A percentile compares a stretch with the other conserved stretches of the same genome.
Evolutionary conservation across 2,797 vertebrate genomes (phyloP).

Genomic region (Scyliorhinus canicula): DNA sequence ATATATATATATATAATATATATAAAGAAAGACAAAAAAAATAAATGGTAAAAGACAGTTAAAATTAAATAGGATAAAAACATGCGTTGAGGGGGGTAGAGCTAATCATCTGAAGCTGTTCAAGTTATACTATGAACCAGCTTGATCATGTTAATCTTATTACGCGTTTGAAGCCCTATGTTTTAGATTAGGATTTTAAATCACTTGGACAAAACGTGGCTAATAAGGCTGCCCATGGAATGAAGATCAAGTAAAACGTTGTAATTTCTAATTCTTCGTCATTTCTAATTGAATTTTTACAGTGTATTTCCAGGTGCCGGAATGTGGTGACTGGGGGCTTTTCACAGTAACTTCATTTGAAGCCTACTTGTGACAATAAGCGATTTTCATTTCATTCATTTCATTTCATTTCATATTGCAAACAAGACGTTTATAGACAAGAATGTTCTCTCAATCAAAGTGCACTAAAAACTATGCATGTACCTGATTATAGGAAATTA

Average conservation of each 20-base stretch:
- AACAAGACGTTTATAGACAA: neutral
- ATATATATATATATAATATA: too few species aligned
- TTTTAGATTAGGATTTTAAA: neutral
- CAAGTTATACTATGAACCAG: neutral
- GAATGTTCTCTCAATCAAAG: neutral
- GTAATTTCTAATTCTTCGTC: neutral
- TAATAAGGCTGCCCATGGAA: neutral
- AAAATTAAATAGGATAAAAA: too few species aligned
- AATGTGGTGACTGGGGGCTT: too few species aligned
- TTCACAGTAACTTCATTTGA: too few species aligned
- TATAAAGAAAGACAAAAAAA: too few species aligned
- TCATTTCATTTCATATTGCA: neutral
- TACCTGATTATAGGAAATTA: neutral
- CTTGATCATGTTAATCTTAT: neutral
- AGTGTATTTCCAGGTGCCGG: too few species aligned
- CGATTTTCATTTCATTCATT: too few species aligned
- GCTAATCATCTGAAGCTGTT: too few species aligned
- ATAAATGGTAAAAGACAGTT: too few species aligned
- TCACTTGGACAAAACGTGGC: neutral
- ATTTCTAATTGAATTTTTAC: neutral
- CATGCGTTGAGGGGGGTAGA: too few species aligned
- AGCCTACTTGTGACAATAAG: too few species aligned
- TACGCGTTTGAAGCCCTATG: neutral
- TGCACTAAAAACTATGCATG: neutral
- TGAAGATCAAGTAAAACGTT: neutral